Conservation (phyloP, 2,888 invertebrate species). For the Matsumyia berberina region DNA sequence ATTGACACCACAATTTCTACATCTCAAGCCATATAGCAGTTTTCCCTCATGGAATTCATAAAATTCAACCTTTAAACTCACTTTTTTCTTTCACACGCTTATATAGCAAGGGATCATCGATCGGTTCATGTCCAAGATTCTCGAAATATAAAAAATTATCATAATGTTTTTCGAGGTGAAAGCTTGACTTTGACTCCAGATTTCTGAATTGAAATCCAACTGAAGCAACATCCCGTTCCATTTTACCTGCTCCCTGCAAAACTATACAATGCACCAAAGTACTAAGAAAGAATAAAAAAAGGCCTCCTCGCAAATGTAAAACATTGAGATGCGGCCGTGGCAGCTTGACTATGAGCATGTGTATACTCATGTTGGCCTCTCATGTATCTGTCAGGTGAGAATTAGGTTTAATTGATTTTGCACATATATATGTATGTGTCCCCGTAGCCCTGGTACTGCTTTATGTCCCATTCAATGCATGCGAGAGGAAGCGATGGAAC, state of each 20-base stretch:
- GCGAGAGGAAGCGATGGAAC: constrained; percentile 35
- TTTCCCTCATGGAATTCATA: not conserved
- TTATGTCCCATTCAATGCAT: constrained; percentile 8
- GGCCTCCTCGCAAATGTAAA: constrained; percentile 4
- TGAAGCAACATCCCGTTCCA: constrained; percentile 1
- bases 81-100: not conserved
- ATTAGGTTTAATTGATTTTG: constrained; percentile 47
- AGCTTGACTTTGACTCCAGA: constrained; percentile 7
- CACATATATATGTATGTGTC: constrained; percentile 5
- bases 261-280: not conserved
- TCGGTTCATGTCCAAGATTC: not conserved
- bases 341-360: not conserved
- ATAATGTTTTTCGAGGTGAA: constrained; percentile 15
- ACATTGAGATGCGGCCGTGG: constrained; percentile 17
- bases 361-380: constrained; percentile 22
- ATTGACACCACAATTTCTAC: no score
- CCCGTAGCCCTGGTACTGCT: not conserved
- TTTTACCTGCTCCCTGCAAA: no score
- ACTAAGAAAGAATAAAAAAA: not conserved
- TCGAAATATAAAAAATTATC: constrained; percentile 10
- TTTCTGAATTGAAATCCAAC: no score
- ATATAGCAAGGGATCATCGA: not conserved
- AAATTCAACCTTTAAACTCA: constrained; percentile 11
- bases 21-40: not conserved
- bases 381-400: constrained; percentile 56